Percentiles rank a stretch among this genome's conserved stretches.
These are phyloP conservation scores for Mormyrus iriodes DNA, from an alignment of 2,113 vertebrate species.

Conservation along the genomic window DNA sequence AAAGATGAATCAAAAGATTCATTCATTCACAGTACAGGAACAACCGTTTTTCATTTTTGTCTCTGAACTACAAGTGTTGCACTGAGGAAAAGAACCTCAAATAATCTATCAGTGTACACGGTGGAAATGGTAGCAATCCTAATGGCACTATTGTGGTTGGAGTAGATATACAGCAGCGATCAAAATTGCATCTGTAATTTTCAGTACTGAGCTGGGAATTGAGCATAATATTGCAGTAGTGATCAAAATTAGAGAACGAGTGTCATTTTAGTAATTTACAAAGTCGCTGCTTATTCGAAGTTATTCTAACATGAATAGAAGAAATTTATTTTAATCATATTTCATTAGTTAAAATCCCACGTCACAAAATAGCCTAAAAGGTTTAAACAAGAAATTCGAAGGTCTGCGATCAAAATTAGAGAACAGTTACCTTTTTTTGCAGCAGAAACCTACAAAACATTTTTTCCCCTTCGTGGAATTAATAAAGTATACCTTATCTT, in stretches of 20 bases:
- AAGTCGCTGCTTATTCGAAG: too few species aligned
- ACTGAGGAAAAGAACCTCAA: too few species aligned
- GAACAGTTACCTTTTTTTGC: neutral
- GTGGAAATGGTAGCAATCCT: too few species aligned
- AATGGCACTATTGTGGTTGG: neutral
- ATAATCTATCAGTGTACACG: too few species aligned
- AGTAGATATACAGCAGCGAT: neutral
- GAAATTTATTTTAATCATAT: neutral
- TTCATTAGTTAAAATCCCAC: neutral
- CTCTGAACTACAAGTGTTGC: too few species aligned
- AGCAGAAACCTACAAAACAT: neutral
- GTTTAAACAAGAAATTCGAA: neutral
- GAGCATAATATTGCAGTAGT: too few species aligned
- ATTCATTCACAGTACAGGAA: neutral
- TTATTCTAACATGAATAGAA: neutral
- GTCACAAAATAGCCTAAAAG: neutral
- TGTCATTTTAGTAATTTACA: too few species aligned
- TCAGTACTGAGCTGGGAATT: too few species aligned
- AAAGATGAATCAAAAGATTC: neutral
- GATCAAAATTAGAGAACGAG: too few species aligned
- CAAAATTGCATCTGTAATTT: too few species aligned
- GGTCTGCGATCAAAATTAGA: neutral
- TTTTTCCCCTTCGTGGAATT: neutral
- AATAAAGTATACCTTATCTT: neutral
- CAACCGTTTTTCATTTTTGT: too few species aligned